Conservation (phyloP, 2,113 vertebrate species). For the Indicator maculatus region DNA sequence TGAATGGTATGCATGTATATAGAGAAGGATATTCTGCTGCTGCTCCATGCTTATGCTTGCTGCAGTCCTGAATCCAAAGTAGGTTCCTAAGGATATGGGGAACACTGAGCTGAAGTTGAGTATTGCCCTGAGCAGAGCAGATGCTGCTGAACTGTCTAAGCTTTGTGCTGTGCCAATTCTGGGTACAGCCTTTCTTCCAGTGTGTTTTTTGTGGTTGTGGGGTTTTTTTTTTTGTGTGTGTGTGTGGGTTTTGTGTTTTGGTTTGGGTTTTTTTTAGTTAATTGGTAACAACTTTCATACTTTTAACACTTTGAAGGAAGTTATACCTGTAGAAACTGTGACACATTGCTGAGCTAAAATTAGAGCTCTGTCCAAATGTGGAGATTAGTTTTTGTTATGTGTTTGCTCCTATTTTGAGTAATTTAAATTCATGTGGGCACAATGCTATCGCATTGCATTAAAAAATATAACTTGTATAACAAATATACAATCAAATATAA, state of each 20-base stretch:
- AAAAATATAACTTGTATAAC: neutral
- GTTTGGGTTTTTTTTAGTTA: neutral
- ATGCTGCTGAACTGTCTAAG: neutral
- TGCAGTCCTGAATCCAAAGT: neutral
- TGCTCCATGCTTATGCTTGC: neutral
- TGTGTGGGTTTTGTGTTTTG: too few relatives aligned
- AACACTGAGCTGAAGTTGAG: neutral
- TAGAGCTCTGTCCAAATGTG: neutral
- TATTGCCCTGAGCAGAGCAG: neutral
- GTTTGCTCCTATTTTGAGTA: neutral
- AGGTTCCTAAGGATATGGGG: neutral
- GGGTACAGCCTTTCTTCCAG: neutral
- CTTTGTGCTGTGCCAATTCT: neutral
- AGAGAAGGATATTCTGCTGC: neutral
- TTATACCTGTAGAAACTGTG: neutral
- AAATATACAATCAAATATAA: neutral
- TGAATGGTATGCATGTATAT: neutral
- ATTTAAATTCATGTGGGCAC: neutral
- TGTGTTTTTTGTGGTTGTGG: neutral
- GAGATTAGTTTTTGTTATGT: neutral
- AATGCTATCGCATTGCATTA: neutral
- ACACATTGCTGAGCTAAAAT: neutral
- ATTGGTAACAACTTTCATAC: neutral
- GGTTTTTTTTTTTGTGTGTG: too few relatives aligned
- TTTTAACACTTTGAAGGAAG: neutral